Conservation (phyloP, 2,888 invertebrate genomes). For the Microctonus brassicae region DNA sequence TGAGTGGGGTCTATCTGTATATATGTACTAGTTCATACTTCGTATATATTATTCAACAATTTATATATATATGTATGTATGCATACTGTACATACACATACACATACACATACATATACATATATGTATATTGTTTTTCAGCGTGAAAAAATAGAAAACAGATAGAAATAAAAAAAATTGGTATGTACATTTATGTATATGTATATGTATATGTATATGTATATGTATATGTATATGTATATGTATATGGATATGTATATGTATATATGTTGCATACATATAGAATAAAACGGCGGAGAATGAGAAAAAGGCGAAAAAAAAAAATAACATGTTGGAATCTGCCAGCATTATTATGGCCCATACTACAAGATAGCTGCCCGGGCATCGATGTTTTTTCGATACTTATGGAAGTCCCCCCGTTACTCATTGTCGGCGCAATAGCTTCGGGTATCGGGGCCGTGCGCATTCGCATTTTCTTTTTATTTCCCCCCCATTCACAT, state of each 20-base stretch:
- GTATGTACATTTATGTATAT: too few relatives aligned
- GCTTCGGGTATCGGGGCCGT: conserved; percentile 36
- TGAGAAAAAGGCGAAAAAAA: conserved; percentile 11
- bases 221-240: too few relatives aligned
- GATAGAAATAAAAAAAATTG: neutral
- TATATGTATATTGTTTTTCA: neutral
- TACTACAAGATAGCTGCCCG: conserved; percentile 33
- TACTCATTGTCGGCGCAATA: conserved; percentile 38
- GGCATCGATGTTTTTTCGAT: conserved; percentile 40
- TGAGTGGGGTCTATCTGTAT: neutral
- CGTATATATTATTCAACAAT: neutral
- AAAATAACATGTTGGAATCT: conserved; percentile 7
- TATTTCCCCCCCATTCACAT: conserved; percentile 33
- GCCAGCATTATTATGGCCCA: conserved; percentile 34
- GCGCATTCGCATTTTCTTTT: conserved; percentile 34
- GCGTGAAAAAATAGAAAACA: neutral
- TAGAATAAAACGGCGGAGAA: neutral
- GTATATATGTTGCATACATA: neutral
- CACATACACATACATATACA: too few relatives aligned
- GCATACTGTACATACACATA: too few relatives aligned
- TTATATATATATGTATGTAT: neutral
- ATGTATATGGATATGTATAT: too few relatives aligned
- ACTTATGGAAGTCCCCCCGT: conserved; percentile 36
- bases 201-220: too few relatives aligned
- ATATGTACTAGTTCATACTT: neutral